A percentile compares a stretch with the other conserved stretches of the same genome.
phyloP scores from a whole-genome alignment of 1,140 invertebrate genomes.

The Macrobrachium rosenbergii region DNA sequence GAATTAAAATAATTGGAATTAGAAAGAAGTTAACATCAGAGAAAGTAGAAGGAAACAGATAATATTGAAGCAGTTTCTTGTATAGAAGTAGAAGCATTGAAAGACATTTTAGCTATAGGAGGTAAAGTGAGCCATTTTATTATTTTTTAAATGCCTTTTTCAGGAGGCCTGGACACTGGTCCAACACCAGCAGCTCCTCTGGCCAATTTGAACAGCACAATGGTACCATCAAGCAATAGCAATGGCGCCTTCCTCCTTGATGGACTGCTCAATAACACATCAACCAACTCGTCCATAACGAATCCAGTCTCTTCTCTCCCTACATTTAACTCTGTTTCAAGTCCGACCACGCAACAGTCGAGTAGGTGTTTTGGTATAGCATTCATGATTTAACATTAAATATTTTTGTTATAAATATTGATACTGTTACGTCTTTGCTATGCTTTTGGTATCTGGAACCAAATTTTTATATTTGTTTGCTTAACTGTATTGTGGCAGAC shows the following conservation, averaged over 20 bases:
- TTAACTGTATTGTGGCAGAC: too few relatives aligned
- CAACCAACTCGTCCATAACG: constrained; percentile 32
- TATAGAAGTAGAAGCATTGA: too few relatives aligned
- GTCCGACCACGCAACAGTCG: constrained; percentile 6
- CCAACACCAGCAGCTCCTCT: constrained; percentile 31
- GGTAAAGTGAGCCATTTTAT: not conserved
- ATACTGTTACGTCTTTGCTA: too few relatives aligned
- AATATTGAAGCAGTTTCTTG: too few relatives aligned
- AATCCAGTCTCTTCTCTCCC: constrained; percentile 34
- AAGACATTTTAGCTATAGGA: too few relatives aligned
- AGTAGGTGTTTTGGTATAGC: constrained; percentile 15
- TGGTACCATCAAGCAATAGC: constrained; percentile 8
- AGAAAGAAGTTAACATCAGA: too few relatives aligned
- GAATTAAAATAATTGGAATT: too few relatives aligned
- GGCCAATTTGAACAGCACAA: constrained; percentile 62
- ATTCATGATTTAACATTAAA: too few relatives aligned
- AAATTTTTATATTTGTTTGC: too few relatives aligned
- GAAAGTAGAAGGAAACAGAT: too few relatives aligned
- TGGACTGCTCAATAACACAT: constrained; percentile 73
- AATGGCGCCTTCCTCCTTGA: constrained; percentile 73
- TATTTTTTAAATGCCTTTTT: not conserved
- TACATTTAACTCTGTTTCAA: constrained; percentile 20
- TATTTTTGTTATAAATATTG: too few relatives aligned
- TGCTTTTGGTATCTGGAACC: too few relatives aligned
- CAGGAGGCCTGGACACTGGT: constrained; percentile 36